phyloP scores from a whole-genome alignment of 2,888 invertebrate genomes.

The Podabrus alpinus region DNA sequence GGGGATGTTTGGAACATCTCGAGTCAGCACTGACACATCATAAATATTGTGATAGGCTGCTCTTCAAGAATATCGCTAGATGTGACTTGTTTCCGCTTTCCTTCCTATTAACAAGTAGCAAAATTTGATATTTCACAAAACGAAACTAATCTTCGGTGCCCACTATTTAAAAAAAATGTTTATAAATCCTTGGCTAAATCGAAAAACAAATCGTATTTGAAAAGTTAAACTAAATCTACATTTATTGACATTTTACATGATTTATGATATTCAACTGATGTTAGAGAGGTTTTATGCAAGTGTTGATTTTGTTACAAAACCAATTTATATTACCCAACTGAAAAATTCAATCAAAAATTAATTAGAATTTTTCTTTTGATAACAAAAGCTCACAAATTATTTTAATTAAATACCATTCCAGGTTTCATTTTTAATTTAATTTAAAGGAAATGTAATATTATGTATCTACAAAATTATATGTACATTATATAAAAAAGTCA shows the following conservation, averaged over 20 bases:
- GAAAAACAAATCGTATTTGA: constrained; percentile 8
- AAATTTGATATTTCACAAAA: constrained; percentile 1
- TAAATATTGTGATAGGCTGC: constrained; percentile 35
- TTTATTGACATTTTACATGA: constrained; percentile 13
- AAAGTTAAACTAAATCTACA: constrained; percentile 7
- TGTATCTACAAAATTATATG: not conserved
- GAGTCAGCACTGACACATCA: constrained; percentile 36
- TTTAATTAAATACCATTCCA: not conserved
- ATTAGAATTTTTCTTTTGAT: not conserved
- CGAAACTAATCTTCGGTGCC: not conserved
- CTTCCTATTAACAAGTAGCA: constrained; percentile 9
- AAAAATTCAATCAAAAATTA: not conserved
- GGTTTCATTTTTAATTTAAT: not conserved
- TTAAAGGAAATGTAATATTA: not conserved
- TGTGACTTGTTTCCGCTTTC: constrained; percentile 19
- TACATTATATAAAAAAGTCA: not conserved
- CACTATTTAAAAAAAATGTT: constrained; percentile 8
- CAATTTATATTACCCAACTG: not conserved
- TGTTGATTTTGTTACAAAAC: not conserved
- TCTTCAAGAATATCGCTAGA: constrained; percentile 18
- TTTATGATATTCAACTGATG: constrained; percentile 1
- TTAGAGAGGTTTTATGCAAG: not conserved
- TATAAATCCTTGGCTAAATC: constrained; percentile 1
- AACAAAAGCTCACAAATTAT: not conserved
- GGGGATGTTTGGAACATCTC: constrained; percentile 27